Evolutionary conservation across 2,888 invertebrate genomes (phyloP).

Genomic region (Pocota personata): DNA sequence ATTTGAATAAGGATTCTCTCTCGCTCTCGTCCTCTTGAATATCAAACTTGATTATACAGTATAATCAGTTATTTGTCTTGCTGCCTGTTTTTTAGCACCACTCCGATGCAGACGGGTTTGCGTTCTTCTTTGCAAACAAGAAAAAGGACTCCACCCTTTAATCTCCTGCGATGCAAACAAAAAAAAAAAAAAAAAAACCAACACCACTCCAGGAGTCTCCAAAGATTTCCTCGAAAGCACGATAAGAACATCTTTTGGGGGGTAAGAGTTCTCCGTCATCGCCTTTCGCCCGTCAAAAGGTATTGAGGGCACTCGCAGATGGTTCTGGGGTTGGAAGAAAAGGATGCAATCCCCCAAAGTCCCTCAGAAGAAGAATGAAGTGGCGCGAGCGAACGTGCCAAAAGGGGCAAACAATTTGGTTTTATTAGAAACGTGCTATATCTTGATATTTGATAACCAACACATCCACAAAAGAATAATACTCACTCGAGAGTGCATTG

Average conservation of each 20-base stretch:
- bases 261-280: background rate
- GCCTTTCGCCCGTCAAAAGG: slow-evolving; percentile 58
- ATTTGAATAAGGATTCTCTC: slow-evolving; percentile 33
- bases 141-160: slow-evolving; percentile 61
- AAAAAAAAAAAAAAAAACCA: background rate
- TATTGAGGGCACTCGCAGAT: slow-evolving; percentile 53
- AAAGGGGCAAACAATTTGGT: slow-evolving; percentile 70
- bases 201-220: slow-evolving; percentile 43
- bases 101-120: slow-evolving; percentile 59
- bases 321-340: slow-evolving; percentile 2
- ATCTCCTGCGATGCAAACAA: slow-evolving; percentile 25
- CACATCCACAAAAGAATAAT: slow-evolving; percentile 32
- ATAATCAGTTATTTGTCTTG: slow-evolving; percentile 67
- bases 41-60: slow-evolving; percentile 68
- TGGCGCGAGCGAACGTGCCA: slow-evolving; percentile 65
- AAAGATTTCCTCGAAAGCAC: slow-evolving; percentile 20
- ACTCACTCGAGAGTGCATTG: slow-evolving; percentile 56
- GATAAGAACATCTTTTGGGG: slow-evolving; percentile 31
- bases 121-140: slow-evolving; percentile 46
- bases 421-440: slow-evolving; percentile 73
- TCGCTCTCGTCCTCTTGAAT: slow-evolving; percentile 18
- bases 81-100: slow-evolving; percentile 61
- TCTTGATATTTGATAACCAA: slow-evolving; percentile 71
- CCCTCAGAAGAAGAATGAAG: slow-evolving; percentile 34
- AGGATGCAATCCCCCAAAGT: slow-evolving; percentile 64